Evolutionary conservation across 2,888 invertebrate species (phyloP), one percentile per base, ranked within the genome.

Genomic region (Diadegma fenestrale): DNA sequence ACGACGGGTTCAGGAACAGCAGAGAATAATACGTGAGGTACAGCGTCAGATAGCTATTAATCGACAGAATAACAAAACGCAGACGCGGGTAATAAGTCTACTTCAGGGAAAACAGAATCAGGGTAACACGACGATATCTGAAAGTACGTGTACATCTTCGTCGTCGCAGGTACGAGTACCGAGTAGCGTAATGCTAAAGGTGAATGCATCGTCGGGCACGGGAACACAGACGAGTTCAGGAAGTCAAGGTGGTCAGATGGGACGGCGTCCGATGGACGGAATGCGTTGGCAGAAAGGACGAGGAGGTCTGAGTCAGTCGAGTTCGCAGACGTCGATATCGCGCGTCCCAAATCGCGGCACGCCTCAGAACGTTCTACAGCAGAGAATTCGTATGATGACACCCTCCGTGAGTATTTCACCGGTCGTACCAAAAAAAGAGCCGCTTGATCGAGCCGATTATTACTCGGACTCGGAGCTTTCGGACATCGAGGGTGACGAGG

Each of bases 1-100:
- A 88, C 96, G 97, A 5, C 95, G 98, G 69, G 97, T 98, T 14
- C 98, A 98, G 91, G 98, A 97, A 89, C 97, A 98, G 90, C 98
- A 98, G 91, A 95, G 97, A 90, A 96, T 97, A 58, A 96, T 98
- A 79, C 95, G 97, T 90, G 97, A 98, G 94, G 96, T 97, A 66
- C 97, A 97, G 93, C 95, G 97, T 89, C 97, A 97, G 93, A 97
- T 97, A 88, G 96, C 96, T 48, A 95, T 97, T 75, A 97, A 96
- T 92, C 94, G 96, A 80, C 96, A 96, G 91, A 95, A 95, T 87
- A 94, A 93, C 89, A 96, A 96, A 93, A 96, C 96, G 88, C 97
- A 97, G 92, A 95, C 95, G 87, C 95, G 96, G 90, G 97, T 97
- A 63, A 94, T 97, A 88, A 96, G 97, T 61, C 93, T 97, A 66